Conservation (phyloP, 2,797 vertebrate genomes). For the Telmatherina bonti region DNA sequence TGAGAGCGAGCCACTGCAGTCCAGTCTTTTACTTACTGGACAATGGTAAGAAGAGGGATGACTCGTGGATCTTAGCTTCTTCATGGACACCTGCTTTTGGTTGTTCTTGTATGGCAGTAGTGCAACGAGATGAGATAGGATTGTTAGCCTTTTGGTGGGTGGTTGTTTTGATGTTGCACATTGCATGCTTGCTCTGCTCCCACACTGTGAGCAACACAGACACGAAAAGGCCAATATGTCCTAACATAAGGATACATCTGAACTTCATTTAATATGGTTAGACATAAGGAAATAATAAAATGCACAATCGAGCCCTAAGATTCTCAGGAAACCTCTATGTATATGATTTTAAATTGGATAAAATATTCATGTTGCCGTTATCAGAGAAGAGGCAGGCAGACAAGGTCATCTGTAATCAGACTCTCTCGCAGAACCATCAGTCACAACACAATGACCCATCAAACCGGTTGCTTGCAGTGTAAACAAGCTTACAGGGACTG, state of each 20-base stretch:
- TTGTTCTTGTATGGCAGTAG: conserved; percentile 32
- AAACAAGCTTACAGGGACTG: conserved; percentile 44
- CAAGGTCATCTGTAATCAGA: not conserved
- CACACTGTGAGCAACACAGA: conserved; percentile 70
- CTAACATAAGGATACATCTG: not conserved
- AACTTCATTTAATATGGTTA: not conserved
- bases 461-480: conserved; percentile 65
- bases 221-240: not conserved
- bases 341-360: not conserved
- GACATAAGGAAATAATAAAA: not conserved
- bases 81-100: conserved; percentile 67
- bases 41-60: conserved; percentile 85
- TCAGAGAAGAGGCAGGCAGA: not conserved
- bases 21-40: conserved; percentile 89
- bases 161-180: conserved; percentile 60
- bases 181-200: conserved; percentile 71
- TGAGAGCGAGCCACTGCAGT: conserved; percentile 87
- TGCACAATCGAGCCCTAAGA: not conserved
- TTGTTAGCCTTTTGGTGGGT: conserved; percentile 31
- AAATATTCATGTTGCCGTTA: not conserved
- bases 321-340: not conserved
- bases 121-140: conserved; percentile 20
- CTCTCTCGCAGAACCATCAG: not conserved
- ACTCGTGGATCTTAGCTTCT: conserved; percentile 50
- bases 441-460: conserved; percentile 26